phyloP scores from a whole-genome alignment of 2,888 invertebrate genomes.

The Actias luna region DNA sequence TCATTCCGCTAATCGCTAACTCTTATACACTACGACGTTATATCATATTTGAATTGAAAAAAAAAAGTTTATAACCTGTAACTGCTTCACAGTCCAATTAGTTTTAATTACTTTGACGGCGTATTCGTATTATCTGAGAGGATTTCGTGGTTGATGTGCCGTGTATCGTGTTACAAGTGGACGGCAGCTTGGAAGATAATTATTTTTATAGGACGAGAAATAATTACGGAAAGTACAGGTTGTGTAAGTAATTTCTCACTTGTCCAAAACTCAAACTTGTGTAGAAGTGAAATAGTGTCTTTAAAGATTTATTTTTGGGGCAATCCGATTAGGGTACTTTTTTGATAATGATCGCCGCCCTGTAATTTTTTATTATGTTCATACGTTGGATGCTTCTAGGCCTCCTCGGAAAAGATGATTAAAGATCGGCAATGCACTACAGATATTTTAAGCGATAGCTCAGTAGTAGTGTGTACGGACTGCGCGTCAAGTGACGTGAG shows the following conservation, averaged over 20 bases:
- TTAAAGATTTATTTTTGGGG: too few species aligned
- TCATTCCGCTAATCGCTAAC: constrained; percentile 14
- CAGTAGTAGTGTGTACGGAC: too few species aligned
- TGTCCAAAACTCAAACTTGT: background rate
- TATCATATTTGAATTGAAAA: constrained; percentile 31
- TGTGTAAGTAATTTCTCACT: background rate
- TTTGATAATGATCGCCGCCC: too few species aligned
- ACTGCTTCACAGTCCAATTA: constrained; percentile 51
- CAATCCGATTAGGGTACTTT: too few species aligned
- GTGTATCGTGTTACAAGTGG: constrained; percentile 35
- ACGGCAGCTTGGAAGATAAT: background rate
- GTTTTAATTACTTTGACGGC: constrained; percentile 50
- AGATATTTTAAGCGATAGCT: too few species aligned
- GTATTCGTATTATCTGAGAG: constrained; percentile 23
- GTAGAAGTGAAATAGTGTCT: background rate
- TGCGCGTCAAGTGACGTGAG: too few species aligned
- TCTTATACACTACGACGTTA: background rate
- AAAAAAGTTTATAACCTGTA: constrained; percentile 41
- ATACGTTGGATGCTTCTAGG: too few species aligned
- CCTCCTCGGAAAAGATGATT: too few species aligned
- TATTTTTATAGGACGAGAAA: background rate
- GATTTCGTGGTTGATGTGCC: constrained; percentile 3
- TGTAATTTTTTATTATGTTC: too few species aligned
- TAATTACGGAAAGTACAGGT: background rate
- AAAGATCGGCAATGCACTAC: too few species aligned